Evolutionary conservation across 2,888 invertebrate species (phyloP).

Genomic region (Ferdinandea cuprea): DNA sequence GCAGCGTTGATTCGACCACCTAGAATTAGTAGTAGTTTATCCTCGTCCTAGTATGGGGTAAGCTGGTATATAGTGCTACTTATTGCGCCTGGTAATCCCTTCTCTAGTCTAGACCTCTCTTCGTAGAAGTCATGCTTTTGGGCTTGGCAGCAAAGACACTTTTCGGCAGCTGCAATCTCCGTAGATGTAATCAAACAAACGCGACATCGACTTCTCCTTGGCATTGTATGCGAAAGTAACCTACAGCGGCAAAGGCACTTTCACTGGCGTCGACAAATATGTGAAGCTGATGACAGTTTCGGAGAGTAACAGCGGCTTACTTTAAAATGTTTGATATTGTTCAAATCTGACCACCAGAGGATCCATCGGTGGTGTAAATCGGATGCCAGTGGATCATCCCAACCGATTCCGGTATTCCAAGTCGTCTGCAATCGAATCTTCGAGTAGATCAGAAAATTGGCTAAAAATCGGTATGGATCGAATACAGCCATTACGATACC

Average conservation of each 20-base stretch:
- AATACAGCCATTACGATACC: conserved; percentile 34
- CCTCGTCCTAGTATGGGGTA: not conserved
- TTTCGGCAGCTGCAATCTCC: conserved; percentile 7
- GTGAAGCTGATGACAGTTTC: not conserved
- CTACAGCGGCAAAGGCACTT: too few species aligned
- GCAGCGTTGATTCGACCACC: not conserved
- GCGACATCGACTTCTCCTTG: too few species aligned
- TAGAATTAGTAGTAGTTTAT: not conserved
- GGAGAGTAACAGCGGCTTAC: conserved; percentile 19
- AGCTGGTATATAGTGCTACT: not conserved
- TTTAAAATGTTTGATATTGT: not conserved
- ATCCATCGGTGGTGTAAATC: conserved; percentile 2
- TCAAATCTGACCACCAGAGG: conserved; percentile 23
- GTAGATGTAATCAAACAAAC: too few species aligned
- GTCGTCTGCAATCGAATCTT: conserved; percentile 26
- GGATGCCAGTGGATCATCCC: conserved; percentile 7
- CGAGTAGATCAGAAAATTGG: conserved; percentile 27
- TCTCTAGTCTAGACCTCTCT: not conserved
- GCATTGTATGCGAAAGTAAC: too few species aligned
- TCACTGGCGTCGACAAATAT: too few species aligned
- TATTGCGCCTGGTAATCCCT: not conserved
- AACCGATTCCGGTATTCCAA: conserved; percentile 26
- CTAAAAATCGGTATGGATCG: conserved; percentile 19
- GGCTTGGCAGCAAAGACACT: not conserved
- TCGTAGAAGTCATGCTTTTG: not conserved